Evolutionary conservation across 2,797 vertebrate species (phyloP), one percentile per base, ranked within the genome.

Genomic region (Malacoctenus gilli): DNA sequence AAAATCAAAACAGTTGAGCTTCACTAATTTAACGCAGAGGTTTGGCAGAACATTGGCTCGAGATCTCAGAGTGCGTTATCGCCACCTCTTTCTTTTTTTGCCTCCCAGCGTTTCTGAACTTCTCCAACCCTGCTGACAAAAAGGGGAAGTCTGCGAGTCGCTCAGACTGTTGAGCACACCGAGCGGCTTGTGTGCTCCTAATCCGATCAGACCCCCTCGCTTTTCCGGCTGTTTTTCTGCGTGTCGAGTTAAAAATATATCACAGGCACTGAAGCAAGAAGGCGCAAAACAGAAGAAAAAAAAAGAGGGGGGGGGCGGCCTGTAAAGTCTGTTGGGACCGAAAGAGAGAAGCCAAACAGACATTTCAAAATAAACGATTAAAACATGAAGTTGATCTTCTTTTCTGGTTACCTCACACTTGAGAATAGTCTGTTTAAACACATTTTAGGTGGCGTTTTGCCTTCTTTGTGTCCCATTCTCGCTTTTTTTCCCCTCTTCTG

Each of bases 231-330:
- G 59, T 79, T 82, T n/a, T 68, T 30, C 64, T 30, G 38, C 38
- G 35, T 53, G 49, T 73, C 58, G 53, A 59, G 60, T 79, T 79
- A 74, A 68, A 79, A 75, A 80, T 74, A 76, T 14, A 74, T 36
- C 59, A 28, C 37, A 56, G 31, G 46, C 58, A 64, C 5, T 75
- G 41, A 70, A 71, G 35, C 59, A 60, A 18, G n/a, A 19, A 41
- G 59, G 25, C 12, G 14, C 9, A 15, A 8, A 62, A 28, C 36
- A 32, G 31, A n/a, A n/a, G n/a, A n/a, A n/a, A n/a, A n/a, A n/a
- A n/a, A n/a, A n/a, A n/a, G n/a, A n/a, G n/a, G n/a, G n/a, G n/a
- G n/a, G n/a, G n/a, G n/a, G n/a, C n/a, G n/a, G 14, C 22, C 28
- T 38, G 13, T 22, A 3, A 1, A 55, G 25, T 28, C 25, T 5